phyloP scores from a whole-genome alignment of 2,113 vertebrate species.

The Pyrgilauda ruficollis region DNA sequence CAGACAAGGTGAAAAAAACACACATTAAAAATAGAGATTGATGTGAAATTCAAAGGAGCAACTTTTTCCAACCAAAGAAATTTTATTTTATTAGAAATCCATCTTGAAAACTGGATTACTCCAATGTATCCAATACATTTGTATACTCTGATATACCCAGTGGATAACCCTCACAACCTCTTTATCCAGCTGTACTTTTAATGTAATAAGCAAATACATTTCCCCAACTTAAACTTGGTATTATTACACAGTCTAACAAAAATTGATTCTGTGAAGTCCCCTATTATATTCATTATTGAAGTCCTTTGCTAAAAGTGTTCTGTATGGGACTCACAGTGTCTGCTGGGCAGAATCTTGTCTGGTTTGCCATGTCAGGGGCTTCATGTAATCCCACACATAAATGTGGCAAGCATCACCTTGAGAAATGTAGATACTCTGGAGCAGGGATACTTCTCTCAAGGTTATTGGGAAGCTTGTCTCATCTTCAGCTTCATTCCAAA shows the following conservation, averaged over 20 bases:
- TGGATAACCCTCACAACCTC: not conserved
- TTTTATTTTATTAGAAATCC: not conserved
- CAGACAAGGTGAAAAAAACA: not conserved
- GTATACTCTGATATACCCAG: not conserved
- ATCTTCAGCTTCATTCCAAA: not conserved
- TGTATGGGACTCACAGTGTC: not conserved
- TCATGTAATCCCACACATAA: not conserved
- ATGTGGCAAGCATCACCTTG: not conserved
- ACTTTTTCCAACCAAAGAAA: not conserved
- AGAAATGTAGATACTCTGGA: not conserved
- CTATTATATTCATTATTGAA: not conserved
- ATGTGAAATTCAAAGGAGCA: not conserved
- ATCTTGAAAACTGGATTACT: not conserved
- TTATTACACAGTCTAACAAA: not conserved
- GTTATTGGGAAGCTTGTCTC: not conserved
- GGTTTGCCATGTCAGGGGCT: not conserved
- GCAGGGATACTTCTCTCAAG: not conserved
- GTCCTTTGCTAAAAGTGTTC: not conserved
- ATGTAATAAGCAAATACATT: not conserved
- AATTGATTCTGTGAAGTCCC: not conserved
- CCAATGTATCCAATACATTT: not conserved
- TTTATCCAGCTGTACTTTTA: not conserved
- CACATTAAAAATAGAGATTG: not conserved
- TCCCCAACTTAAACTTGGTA: not conserved
- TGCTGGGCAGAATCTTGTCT: not conserved